phyloP scores from a whole-genome alignment of 1,140 invertebrate genomes.

The Tetragonula clypearis region DNA sequence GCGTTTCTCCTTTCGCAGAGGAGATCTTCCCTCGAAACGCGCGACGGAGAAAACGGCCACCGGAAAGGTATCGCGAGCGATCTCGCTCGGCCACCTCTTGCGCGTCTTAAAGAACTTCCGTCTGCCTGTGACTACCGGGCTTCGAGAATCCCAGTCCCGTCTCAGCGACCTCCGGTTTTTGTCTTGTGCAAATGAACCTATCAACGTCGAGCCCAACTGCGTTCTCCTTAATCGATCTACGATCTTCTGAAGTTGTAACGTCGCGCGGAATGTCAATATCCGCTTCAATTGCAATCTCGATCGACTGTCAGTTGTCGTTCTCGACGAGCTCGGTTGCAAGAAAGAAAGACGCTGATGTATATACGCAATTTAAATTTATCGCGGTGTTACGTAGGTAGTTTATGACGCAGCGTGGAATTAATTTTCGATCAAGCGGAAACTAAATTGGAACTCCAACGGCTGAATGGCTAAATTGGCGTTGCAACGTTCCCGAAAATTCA shows the following conservation, averaged over 20 bases:
- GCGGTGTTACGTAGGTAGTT: too few species aligned
- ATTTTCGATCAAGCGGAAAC: too few species aligned
- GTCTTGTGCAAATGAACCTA: slow-evolving; percentile 20
- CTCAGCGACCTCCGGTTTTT: slow-evolving; percentile 2
- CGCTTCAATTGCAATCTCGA: background rate
- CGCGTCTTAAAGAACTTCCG: slow-evolving; percentile 25
- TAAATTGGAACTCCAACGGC: too few species aligned
- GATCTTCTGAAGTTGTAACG: background rate
- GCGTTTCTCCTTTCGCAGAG: slow-evolving; percentile 44
- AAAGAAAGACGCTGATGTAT: too few species aligned
- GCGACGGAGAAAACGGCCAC: slow-evolving; percentile 38
- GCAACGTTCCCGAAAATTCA: too few species aligned
- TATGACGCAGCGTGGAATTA: too few species aligned
- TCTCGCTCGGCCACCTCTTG: slow-evolving; percentile 1
- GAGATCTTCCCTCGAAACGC: slow-evolving; percentile 17
- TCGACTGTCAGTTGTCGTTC: background rate
- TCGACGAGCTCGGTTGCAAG: background rate
- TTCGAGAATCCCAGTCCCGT: background rate
- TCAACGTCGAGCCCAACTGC: slow-evolving; percentile 3
- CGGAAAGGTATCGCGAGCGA: slow-evolving; percentile 9
- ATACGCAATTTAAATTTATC: too few species aligned
- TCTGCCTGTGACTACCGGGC: background rate
- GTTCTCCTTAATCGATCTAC: background rate
- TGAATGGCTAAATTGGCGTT: too few species aligned
- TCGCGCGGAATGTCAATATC: background rate